Conservation (phyloP, 2,888 invertebrate species). For the Syritta pipiens region DNA sequence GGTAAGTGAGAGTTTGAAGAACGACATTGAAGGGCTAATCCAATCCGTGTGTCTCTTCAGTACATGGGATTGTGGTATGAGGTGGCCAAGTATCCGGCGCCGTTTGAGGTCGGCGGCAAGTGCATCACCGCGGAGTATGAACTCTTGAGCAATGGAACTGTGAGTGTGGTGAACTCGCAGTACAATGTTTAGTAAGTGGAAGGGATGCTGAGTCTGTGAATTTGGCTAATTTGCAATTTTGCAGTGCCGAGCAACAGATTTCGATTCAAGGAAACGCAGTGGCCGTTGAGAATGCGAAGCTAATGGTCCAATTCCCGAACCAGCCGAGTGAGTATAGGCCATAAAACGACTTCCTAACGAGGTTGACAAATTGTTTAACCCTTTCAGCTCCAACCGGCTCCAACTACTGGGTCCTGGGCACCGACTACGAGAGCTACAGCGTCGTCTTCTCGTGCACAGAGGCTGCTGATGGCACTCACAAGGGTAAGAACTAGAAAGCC, state of each 20-base stretch:
- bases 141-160: conserved; percentile 28
- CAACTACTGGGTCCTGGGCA: conserved; percentile 52
- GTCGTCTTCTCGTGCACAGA: conserved; percentile 40
- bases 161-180: conserved; percentile 23
- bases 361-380: neutral
- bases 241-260: neutral
- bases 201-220: too few relatives aligned
- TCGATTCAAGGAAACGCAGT: conserved; percentile 34
- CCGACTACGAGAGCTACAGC: conserved; percentile 41
- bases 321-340: conserved; percentile 4
- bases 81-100: conserved; percentile 40
- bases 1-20: neutral
- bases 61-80: conserved; percentile 61
- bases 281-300: conserved; percentile 38
- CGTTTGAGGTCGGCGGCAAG: conserved; percentile 35
- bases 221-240: neutral
- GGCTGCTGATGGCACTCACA: neutral
- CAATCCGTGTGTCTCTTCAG: neutral
- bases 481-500: neutral
- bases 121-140: conserved; percentile 45
- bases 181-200: conserved; percentile 26
- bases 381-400: conserved; percentile 23
- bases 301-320: conserved; percentile 33
- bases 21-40: neutral
- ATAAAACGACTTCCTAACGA: neutral